Evolutionary conservation across 2,113 vertebrate species (phyloP), one percentile per base, ranked within the genome.

Genomic region (Euleptes europaea): DNA sequence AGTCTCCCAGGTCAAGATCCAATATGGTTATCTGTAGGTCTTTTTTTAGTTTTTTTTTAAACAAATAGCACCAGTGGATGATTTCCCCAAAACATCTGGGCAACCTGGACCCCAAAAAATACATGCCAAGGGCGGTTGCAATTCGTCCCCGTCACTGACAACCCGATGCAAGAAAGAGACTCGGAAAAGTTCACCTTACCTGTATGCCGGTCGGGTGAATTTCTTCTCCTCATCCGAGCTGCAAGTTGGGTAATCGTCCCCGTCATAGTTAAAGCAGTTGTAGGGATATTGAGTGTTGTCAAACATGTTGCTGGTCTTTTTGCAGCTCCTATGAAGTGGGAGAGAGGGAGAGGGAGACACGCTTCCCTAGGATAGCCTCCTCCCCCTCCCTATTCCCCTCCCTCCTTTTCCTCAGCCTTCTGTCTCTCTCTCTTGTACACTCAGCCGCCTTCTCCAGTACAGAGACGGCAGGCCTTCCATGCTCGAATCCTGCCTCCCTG

Each of bases 201-300:
- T 99, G 97, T 99, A 99, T 0, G 99, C 98, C 0, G 99, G 99
- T 94, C 99, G 89, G 51, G 97, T 98, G 94, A 98, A 97, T 90
- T 97, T 97, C 95, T 98, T 98, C 82, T 98, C 98, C n/a, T 98
- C 97, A 0, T 99, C 98, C 0, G 98, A 97, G 91, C 97, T 97
- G 90, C 98, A 98, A 19, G 97, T 95, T 15, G 98, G 98, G 86
- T 98, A 98, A 86, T 98, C 98, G 35, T 99, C 98, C 15, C 98
- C 97, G 76, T 99, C 98, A 28, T 99, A 98, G 92, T 99, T 98
- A 89, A 99, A 99, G 84, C 99, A 99, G 94, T 99, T 99, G 86
- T 99, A 99, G 82, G 99, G 98, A 86, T 99, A 99, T 93, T 98
- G 97, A 2, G 98, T 96, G 92, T 97, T 98, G 92, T 99, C 98